Conservation (phyloP, 2,113 vertebrate species). For the Pycnonotus jocosus region DNA sequence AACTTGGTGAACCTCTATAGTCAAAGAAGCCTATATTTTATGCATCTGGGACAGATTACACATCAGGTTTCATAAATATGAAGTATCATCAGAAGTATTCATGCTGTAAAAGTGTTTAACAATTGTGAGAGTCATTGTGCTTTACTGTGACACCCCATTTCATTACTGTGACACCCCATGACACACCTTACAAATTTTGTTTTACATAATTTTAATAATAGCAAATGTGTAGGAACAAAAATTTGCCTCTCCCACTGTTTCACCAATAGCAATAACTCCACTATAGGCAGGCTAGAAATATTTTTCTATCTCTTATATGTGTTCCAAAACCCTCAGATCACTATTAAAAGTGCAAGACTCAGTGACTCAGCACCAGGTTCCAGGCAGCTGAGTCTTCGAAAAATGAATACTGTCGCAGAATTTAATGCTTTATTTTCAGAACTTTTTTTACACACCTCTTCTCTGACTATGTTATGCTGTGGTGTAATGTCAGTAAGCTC, state of each 20-base stretch:
- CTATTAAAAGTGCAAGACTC: neutral
- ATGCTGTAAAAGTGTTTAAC: neutral
- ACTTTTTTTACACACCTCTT: accelerated
- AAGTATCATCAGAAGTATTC: neutral
- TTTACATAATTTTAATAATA: neutral
- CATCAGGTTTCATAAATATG: neutral
- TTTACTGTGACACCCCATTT: neutral
- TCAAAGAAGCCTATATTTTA: neutral
- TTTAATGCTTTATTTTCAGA: neutral
- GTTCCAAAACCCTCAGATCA: neutral
- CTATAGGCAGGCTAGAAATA: neutral
- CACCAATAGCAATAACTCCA: neutral
- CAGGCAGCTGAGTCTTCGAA: neutral
- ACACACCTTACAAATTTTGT: neutral
- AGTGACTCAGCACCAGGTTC: neutral
- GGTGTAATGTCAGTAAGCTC: neutral
- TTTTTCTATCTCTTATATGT: neutral
- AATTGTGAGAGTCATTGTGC: neutral
- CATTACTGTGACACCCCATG: too few relatives aligned
- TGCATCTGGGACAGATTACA: neutral
- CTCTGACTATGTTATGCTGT: neutral
- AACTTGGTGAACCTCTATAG: neutral
- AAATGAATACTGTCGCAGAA: neutral
- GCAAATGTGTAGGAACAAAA: neutral
- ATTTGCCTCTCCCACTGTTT: neutral